Evolutionary conservation across 23 tunicate species (phyloP), one percentile per base, ranked within the genome.

Genomic region (Ciona savignyi): DNA sequence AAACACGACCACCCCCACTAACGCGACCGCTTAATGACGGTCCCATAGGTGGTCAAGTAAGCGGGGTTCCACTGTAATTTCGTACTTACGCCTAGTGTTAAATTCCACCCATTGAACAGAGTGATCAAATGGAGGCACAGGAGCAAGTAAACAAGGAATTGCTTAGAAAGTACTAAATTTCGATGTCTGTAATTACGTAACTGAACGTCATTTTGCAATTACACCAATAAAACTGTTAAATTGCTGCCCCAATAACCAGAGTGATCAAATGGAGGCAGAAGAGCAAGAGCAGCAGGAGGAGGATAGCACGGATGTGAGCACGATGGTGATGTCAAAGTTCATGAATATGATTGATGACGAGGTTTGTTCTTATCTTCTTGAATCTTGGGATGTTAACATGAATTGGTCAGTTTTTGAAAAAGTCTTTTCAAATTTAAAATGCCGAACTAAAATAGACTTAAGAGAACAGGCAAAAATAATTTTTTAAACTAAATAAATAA

Each of bases 271-370:
- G 33, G 80, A 75, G 3, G 65, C 2, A 24, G 77, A 73, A 4
- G 25, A 25, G n/a, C 1, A 62, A 32, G 35, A 25, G 0, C 79
- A 34, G 35, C 27, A 63, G 27, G 72, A 63, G 26, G 20, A 33
- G 19, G 78, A 85, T 35, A 65, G 67, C 29, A 73, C 51, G 27
- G 81, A 74, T 22, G 66, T 72, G 1, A 76, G 77, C 6, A 69
- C 67, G 15, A 63, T 76, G 20, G 29, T 91, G 3, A 73, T 91
- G 79, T 65, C 71, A n/a, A 91, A 85, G 60, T 73, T 91, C 60
- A 51, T 91, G 30, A 79, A 77, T n/a, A 91, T 91, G 97, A 32
- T 91, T 60, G 86, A 91, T 29, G 97, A 91, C 51, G 85, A 91
- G 81, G 97, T 91, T 9, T 63, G 67, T n/a, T 9, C n/a, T n/a